A percentile compares a stretch with the other conserved stretches of the same genome.
phyloP scores from a whole-genome alignment of 2,113 vertebrate species.

The Oncorhynchus masou region DNA sequence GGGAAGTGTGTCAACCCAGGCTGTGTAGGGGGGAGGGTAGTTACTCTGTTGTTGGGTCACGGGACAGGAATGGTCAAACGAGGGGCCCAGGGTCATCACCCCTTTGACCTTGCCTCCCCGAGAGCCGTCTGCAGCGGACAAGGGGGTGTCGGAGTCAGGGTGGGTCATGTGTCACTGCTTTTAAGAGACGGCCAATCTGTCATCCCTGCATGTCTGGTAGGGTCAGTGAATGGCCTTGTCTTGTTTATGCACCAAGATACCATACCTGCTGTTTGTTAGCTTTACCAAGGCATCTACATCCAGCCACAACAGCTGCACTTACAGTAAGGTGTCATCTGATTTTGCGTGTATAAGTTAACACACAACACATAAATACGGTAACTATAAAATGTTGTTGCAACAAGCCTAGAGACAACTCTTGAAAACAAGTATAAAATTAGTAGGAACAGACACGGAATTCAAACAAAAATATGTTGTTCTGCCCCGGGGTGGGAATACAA shows the following conservation, averaged over 20 bases:
- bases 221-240: neutral
- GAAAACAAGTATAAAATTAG: neutral
- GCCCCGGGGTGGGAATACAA: neutral
- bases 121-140: neutral
- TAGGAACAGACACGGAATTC: neutral
- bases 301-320: neutral
- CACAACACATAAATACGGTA: neutral
- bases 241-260: neutral
- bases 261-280: neutral
- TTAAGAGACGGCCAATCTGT: neutral
- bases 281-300: neutral
- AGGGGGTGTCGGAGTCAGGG: neutral
- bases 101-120: conserved; percentile 14
- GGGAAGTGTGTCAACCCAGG: conserved; percentile 21
- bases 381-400: too few species aligned
- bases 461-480: neutral
- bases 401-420: neutral
- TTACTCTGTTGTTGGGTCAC: conserved; percentile 15
- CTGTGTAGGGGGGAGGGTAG: conserved; percentile 15
- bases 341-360: neutral
- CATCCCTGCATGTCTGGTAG: neutral
- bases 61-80: conserved; percentile 13
- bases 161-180: neutral
- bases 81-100: conserved; percentile 12
- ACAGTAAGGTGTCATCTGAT: neutral